Base-by-base conservation (phyloP, 2,888 invertebrate genomes). In the Plemyria rubiginata region DNA sequence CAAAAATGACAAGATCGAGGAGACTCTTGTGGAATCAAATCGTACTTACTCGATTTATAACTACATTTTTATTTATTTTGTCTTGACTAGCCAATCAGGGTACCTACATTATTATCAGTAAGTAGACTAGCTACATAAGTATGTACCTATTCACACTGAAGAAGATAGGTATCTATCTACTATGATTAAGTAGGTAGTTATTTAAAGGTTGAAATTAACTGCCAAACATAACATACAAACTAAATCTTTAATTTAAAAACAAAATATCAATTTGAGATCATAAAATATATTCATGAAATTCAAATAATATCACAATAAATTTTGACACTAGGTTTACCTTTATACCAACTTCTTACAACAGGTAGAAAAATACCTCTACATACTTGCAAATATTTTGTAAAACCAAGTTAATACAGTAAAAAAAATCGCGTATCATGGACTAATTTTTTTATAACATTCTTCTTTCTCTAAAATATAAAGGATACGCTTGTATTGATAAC, bases 301-400 rank as follows among this genome's bases (percentile, higher is more conserved):
- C 65, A 64, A 57, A 61, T 59, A 45, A 63, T 70, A 70, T 71
- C 70, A 71, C 67, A 64, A 67, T 54, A 50, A 68, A 68, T 65
- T 65, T 65, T 49, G 54, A 65, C 45, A 60, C 40, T 59, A 59
- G n/a, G 4, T 58, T 36, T 12, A 64, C 50, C 48, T 54, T 43
- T 46, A 53, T 8, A n/a, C 22, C 11, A 40, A 50, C 49, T 66
- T 62, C 59, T 50, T 56, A 58, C 36, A 46, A 61, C 38, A 53
- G 49, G 54, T 60, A 60, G 66, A 66, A 67, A 69, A 67, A 66
- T 67, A 61, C 28, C 54, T 56, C 46, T 12, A 51, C 41, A 49
- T 29, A 48, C 6, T 38, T 11, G 8, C 36, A 1, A 38, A 38
- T 11, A 38, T 38, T 8, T 38, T 11, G 11, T 38, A 11, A 38